phyloP scores from a whole-genome alignment of 2,888 invertebrate species.

The Cotesia congregata region DNA sequence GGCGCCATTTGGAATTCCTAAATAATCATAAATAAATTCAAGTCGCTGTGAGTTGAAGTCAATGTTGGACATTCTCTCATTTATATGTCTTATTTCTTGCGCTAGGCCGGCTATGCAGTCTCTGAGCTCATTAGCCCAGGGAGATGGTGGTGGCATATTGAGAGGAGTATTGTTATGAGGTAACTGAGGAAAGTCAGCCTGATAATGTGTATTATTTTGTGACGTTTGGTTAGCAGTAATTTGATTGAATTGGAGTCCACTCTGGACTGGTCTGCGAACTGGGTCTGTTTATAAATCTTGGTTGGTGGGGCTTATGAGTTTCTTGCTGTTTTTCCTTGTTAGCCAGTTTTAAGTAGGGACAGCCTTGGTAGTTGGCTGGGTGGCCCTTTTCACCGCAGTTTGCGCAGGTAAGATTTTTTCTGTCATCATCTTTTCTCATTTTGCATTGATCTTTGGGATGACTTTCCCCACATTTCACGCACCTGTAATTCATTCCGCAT shows the following conservation, averaged over 20 bases:
- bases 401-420: constrained; percentile 19
- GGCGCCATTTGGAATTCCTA: neutral
- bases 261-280: no score
- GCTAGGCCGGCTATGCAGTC: no score
- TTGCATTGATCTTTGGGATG: constrained; percentile 26
- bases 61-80: neutral
- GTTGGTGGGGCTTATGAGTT: neutral
- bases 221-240: no score
- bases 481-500: constrained; percentile 22
- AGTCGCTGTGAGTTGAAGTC: neutral
- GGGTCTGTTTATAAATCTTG: no score
- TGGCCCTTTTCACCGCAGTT: constrained; percentile 32
- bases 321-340: neutral
- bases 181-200: no score
- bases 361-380: constrained; percentile 36
- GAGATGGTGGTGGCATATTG: no score
- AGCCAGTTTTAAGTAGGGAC: constrained; percentile 24
- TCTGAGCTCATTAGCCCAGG: no score
- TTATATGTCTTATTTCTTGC: no score
- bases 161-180: no score
- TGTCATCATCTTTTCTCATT: neutral
- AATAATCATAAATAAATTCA: neutral
- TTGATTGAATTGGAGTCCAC: no score
- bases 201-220: no score
- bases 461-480: constrained; percentile 34